These are phyloP conservation scores for Trachymyrmex cornetzi DNA, from an alignment of 1,140 invertebrate species.

Conservation along the genomic window DNA sequence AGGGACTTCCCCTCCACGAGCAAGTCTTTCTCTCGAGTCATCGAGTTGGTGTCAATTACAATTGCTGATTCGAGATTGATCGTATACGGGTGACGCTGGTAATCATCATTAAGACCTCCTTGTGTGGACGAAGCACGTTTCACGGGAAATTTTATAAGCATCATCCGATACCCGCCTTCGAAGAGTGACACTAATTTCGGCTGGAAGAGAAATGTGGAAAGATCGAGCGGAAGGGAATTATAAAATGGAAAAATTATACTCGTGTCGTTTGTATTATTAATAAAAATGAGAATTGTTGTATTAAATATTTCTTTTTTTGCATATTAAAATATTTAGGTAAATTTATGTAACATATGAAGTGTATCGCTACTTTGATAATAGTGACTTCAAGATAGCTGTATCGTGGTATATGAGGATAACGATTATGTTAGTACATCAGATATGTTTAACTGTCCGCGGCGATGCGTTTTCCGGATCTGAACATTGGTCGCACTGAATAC, in stretches of 20 bases:
- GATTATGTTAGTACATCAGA: conserved; percentile 10
- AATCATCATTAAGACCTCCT: conserved; percentile 37
- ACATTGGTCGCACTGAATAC: conserved; percentile 48
- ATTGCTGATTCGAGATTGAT: conserved; percentile 71
- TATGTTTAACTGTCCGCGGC: conserved; percentile 19
- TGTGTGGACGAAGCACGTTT: conserved; percentile 21
- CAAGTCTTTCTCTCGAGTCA: conserved; percentile 29
- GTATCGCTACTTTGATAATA: not conserved
- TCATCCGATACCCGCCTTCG: conserved; percentile 63
- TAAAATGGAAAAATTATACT: not conserved
- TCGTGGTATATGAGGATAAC: not conserved
- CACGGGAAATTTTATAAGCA: conserved; percentile 61
- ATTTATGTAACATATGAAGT: not conserved
- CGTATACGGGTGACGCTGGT: conserved; percentile 72
- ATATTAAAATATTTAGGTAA: not conserved
- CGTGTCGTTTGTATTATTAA: not conserved
- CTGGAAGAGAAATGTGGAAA: conserved; percentile 55
- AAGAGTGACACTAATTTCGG: conserved; percentile 65
- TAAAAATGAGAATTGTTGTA: not conserved
- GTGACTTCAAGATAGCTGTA: not conserved
- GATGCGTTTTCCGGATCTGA: conserved; percentile 39
- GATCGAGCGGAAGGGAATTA: conserved; percentile 39
- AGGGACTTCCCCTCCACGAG: not conserved
- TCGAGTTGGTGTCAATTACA: conserved; percentile 75
- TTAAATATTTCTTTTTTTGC: not conserved